A percentile compares a stretch with the other conserved stretches of the same genome.
These are phyloP conservation scores for Cebidichthys violaceus DNA, from an alignment of 2,113 vertebrate species.

Conservation along the genomic window DNA sequence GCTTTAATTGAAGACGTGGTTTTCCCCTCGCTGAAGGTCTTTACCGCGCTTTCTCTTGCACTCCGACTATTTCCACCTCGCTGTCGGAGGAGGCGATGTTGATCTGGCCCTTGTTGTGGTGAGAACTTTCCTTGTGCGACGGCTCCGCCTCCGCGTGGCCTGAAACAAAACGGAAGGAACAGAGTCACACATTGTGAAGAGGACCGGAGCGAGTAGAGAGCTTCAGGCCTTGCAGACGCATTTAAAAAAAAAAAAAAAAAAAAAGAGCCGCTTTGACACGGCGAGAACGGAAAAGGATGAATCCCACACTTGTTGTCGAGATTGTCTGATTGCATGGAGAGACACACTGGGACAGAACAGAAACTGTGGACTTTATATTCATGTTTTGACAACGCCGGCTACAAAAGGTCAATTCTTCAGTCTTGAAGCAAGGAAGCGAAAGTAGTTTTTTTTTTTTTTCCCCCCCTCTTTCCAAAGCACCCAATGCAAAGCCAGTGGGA, in stretches of 20 bases:
- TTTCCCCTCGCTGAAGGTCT: neutral
- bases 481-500: constrained; percentile 41
- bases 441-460: neutral
- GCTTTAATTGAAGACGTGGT: neutral
- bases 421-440: constrained; percentile 11
- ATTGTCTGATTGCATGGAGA: constrained; percentile 32
- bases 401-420: constrained; percentile 29
- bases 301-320: constrained; percentile 41
- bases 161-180: constrained; percentile 76
- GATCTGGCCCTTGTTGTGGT: constrained; percentile 91
- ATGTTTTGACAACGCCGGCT: constrained; percentile 31
- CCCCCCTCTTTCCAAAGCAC: too few relatives aligned
- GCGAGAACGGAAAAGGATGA: constrained; percentile 46
- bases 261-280: constrained; percentile 64
- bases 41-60: constrained; percentile 95
- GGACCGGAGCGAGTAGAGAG: constrained; percentile 25
- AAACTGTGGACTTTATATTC: constrained; percentile 33
- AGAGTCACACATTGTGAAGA: constrained; percentile 56
- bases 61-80: constrained; percentile 97
- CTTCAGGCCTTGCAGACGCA: constrained; percentile 61
- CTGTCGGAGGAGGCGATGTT: constrained; percentile 93
- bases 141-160: constrained; percentile 88
- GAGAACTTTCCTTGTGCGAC: constrained; percentile 83
- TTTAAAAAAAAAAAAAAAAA: neutral
- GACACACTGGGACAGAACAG: constrained; percentile 44